A percentile compares a stretch with the other conserved stretches of the same genome.
Evolutionary conservation across 2,888 invertebrate genomes (phyloP).

Genomic region (Ennomos fuscantarius): DNA sequence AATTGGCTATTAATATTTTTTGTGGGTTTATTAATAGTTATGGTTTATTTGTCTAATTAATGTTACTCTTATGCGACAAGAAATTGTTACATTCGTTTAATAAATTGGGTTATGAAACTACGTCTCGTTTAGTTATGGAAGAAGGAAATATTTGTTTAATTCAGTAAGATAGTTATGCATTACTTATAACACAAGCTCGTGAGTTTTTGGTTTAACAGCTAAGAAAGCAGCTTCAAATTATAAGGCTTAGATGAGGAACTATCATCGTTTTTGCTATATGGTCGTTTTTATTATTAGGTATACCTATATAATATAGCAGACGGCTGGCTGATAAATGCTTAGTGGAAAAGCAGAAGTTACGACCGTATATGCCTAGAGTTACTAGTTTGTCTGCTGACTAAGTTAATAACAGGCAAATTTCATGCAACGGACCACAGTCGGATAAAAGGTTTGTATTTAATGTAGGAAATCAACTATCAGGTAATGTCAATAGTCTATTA

Average conservation of each 20-base stretch:
- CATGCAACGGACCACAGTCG: background rate
- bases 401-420: conserved; percentile 28
- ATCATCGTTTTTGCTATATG: no score
- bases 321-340: conserved; percentile 28
- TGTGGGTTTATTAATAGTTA: conserved; percentile 6
- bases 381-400: conserved; percentile 40
- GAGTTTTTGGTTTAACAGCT: no score
- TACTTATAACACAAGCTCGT: no score
- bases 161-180: no score
- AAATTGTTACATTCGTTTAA: background rate
- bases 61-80: no score
- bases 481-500: no score
- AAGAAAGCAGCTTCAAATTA: no score
- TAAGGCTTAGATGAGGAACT: no score
- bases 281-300: no score
- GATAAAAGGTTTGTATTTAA: conserved; percentile 8
- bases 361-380: conserved; percentile 43
- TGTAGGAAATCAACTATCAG: background rate
- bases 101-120: conserved; percentile 13
- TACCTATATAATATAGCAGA: no score
- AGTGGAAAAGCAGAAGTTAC: conserved; percentile 46
- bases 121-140: background rate
- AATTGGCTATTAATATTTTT: conserved; percentile 16
- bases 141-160: background rate
- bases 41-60: conserved; percentile 10